phyloP scores from a whole-genome alignment of 37 sponge, comb jelly and placozoan genomes.

The Ianthella basta region DNA sequence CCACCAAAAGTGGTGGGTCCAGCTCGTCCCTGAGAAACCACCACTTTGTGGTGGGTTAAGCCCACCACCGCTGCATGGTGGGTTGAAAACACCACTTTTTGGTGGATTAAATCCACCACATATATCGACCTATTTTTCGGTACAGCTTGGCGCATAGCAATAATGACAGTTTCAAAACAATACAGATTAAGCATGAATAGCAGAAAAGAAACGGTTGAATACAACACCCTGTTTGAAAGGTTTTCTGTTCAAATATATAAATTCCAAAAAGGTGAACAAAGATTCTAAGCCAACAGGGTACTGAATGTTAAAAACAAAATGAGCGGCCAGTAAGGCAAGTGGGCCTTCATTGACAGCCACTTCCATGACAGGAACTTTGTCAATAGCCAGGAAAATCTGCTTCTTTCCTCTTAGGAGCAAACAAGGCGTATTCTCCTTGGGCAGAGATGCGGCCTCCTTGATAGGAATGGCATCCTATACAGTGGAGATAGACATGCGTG shows the following conservation, averaged over 20 bases:
- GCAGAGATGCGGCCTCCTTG: neutral
- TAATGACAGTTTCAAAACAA: no score
- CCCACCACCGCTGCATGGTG: no score
- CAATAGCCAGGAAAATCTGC: neutral
- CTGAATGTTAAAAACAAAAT: neutral
- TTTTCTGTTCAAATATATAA: neutral
- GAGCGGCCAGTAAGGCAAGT: neutral
- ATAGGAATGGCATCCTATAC: neutral
- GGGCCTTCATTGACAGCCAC: neutral
- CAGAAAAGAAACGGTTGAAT: no score
- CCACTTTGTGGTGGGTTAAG: no score
- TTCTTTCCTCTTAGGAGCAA: neutral
- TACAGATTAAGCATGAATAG: no score
- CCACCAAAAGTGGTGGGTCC: no score
- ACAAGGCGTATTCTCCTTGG: neutral
- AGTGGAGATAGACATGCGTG: neutral
- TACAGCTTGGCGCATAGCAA: no score
- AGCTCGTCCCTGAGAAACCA: no score
- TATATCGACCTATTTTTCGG: no score
- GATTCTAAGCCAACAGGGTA: neutral
- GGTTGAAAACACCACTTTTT: no score
- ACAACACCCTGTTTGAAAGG: neutral
- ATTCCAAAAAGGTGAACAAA: neutral
- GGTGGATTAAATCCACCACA: no score
- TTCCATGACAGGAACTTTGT: neutral